phyloP scores from a whole-genome alignment of 2,113 vertebrate species.

The Thunnus thynnus region DNA sequence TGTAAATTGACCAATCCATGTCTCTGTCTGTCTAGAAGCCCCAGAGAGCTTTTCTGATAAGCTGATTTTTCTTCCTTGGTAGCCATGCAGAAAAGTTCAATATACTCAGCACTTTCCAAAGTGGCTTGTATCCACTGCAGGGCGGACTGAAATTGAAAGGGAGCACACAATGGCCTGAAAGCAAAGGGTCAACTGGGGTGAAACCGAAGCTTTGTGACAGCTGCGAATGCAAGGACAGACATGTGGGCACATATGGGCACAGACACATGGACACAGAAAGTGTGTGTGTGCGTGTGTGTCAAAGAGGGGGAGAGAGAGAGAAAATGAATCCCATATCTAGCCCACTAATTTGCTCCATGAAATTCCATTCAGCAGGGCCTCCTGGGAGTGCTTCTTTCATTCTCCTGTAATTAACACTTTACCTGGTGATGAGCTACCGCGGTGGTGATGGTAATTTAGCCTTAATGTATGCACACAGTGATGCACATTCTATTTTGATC shows the following conservation, averaged over 20 bases:
- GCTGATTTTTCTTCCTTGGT: conserved; percentile 39
- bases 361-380: conserved; percentile 41
- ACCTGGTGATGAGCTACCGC: conserved; percentile 49
- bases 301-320: background rate
- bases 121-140: conserved; percentile 41
- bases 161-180: conserved; percentile 58
- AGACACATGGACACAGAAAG: background rate
- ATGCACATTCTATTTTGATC: conserved; percentile 37
- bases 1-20: conserved; percentile 54
- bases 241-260: background rate
- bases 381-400: conserved; percentile 58
- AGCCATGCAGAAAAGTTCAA: conserved; percentile 60
- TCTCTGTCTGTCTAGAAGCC: conserved; percentile 27
- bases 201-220: conserved; percentile 53
- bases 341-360: conserved; percentile 50
- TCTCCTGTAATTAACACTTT: conserved; percentile 68
- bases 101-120: conserved; percentile 70
- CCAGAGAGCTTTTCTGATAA: conserved; percentile 46
- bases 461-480: conserved; percentile 48
- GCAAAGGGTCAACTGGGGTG: conserved; percentile 37
- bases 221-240: conserved; percentile 39
- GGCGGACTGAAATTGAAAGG: conserved; percentile 56
- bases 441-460: conserved; percentile 42
- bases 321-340: conserved; percentile 30
- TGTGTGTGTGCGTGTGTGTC: background rate